Evolutionary conservation across 2,797 vertebrate species (phyloP).

Genomic region (Melanotaenia parkinsoni): DNA sequence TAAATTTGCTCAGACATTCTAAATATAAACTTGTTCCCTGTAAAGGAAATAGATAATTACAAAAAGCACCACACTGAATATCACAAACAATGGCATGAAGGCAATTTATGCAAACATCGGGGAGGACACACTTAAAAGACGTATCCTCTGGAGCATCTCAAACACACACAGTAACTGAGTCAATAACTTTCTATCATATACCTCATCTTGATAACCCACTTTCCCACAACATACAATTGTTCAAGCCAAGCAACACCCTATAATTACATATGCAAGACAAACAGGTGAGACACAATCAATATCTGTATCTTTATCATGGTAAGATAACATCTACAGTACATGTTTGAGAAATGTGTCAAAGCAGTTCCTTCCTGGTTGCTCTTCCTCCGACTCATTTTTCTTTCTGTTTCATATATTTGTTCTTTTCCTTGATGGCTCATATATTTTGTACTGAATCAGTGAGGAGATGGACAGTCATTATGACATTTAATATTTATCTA

Average conservation of each 20-base stretch:
- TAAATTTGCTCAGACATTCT: neutral
- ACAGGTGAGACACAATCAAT: conserved; percentile 40
- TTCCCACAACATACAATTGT: conserved; percentile 41
- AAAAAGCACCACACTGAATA: no score
- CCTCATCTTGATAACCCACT: conserved; percentile 49
- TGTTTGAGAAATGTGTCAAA: conserved; percentile 46
- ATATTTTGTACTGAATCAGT: neutral
- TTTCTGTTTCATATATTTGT: conserved; percentile 11
- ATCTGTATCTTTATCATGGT: conserved; percentile 57
- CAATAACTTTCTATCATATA: conserved; percentile 15
- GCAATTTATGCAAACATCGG: neutral
- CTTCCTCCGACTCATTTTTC: neutral
- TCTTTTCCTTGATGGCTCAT: neutral
- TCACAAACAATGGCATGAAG: no score
- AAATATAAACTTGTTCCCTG: neutral
- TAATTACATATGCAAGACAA: neutral
- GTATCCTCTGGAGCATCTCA: neutral
- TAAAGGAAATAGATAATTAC: neutral
- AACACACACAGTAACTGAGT: conserved; percentile 8
- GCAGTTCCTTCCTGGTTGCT: neutral
- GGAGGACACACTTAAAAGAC: neutral
- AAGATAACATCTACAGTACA: conserved; percentile 49
- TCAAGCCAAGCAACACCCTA: neutral
- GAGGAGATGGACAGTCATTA: no score
- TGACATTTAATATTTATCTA: neutral